Conservation (phyloP, 1,140 invertebrate genomes). For the Diachasma alloeum region DNA sequence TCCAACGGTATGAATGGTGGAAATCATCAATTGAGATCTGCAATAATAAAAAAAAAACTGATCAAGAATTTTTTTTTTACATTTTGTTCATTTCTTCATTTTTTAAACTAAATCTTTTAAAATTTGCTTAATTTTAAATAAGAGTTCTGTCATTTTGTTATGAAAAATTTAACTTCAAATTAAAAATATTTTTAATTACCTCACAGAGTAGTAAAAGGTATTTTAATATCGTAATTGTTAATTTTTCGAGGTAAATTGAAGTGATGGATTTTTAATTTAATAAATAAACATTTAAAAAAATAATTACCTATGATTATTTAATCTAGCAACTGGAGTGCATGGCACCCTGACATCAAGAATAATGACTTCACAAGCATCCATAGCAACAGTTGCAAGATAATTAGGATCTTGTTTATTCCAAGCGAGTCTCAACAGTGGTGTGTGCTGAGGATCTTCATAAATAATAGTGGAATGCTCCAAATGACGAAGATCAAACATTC, state of each 20-base stretch:
- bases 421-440: constrained; percentile 92
- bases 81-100: too few relatives aligned
- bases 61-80: too few relatives aligned
- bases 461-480: constrained; percentile 99
- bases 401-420: constrained; percentile 99
- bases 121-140: too few relatives aligned
- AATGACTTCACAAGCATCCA: constrained; percentile 98
- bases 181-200: too few relatives aligned
- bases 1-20: not conserved
- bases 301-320: constrained; percentile 87
- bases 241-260: too few relatives aligned
- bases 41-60: not conserved
- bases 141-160: too few relatives aligned
- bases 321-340: constrained; percentile 94
- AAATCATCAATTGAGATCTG: not conserved
- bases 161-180: too few relatives aligned
- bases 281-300: too few relatives aligned
- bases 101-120: too few relatives aligned
- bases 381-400: constrained; percentile 97
- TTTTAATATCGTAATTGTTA: too few relatives aligned
- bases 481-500: constrained; percentile 99
- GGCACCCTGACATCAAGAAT: constrained; percentile 98
- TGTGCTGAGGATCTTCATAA: constrained; percentile 97
- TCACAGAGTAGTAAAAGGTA: too few relatives aligned
- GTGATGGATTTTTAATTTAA: too few relatives aligned